phyloP scores from a whole-genome alignment of 1,140 invertebrate species.

The Pogonognathellus flavescens region DNA sequence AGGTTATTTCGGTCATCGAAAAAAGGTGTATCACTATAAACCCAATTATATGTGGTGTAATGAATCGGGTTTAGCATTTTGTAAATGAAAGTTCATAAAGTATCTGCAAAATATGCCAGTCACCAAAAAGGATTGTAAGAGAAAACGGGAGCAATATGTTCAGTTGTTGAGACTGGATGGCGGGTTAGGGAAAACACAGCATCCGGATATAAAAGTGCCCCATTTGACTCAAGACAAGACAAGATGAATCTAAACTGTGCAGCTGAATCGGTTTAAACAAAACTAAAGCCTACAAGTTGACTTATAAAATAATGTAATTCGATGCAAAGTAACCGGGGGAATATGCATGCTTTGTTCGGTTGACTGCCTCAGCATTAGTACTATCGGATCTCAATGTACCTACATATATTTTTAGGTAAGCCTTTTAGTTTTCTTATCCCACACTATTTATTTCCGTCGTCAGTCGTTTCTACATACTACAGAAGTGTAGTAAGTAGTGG shows the following conservation, averaged over 20 bases:
- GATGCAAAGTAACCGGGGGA: slow-evolving; percentile 32
- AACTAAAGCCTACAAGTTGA: not conserved
- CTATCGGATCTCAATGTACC: not conserved
- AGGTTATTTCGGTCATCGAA: no score
- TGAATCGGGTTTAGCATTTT: not conserved
- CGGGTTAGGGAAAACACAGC: not conserved
- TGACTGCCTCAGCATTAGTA: slow-evolving; percentile 18
- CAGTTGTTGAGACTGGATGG: not conserved
- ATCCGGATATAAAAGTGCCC: not conserved
- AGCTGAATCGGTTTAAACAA: slow-evolving; percentile 24
- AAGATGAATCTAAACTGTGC: not conserved
- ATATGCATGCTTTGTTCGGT: slow-evolving; percentile 16
- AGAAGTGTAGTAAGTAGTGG: not conserved
- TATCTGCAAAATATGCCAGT: not conserved
- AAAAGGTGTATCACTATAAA: no score
- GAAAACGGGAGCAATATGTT: slow-evolving; percentile 23
- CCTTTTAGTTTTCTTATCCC: slow-evolving; percentile 47
- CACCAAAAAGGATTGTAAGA: not conserved
- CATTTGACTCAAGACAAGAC: not conserved
- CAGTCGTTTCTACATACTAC: not conserved
- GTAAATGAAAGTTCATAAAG: not conserved
- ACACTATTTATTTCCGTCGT: slow-evolving; percentile 40
- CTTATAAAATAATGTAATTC: slow-evolving; percentile 51
- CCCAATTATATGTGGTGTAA: no score
- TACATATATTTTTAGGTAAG: slow-evolving; percentile 48